Percentiles rank a stretch among this genome's conserved stretches.
phyloP scores from a whole-genome alignment of 2,113 vertebrate species.

The Podarcis muralis region DNA sequence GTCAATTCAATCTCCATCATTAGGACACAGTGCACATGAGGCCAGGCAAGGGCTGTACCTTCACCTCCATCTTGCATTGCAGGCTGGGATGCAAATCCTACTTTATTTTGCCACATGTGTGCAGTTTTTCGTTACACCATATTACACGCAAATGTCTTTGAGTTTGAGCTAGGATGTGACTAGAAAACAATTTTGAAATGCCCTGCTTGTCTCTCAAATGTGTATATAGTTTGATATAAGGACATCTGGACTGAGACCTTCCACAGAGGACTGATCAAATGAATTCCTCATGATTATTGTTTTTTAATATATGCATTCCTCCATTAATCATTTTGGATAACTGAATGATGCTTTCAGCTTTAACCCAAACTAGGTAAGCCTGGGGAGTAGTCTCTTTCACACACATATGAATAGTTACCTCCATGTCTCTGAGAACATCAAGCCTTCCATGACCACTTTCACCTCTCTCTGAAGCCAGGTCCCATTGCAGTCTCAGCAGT shows the following conservation, averaged over 20 bases:
- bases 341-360: not conserved
- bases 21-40: not conserved
- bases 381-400: not conserved
- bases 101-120: not conserved
- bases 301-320: not conserved
- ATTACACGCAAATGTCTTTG: not conserved
- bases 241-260: too few species aligned
- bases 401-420: not conserved
- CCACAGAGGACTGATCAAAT: too few species aligned
- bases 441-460: not conserved
- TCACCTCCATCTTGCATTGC: not conserved
- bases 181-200: not conserved
- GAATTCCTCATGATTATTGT: too few species aligned
- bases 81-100: not conserved
- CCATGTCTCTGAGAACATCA: not conserved
- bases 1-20: not conserved
- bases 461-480: not conserved
- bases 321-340: not conserved
- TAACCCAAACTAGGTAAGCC: not conserved
- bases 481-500: not conserved
- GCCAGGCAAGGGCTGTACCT: not conserved
- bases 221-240: not conserved
- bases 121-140: not conserved
- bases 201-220: not conserved
- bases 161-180: not conserved